A percentile compares a stretch with the other conserved stretches of the same genome.
Conservation (phyloP, 2,888 invertebrate genomes). For the Phasia obesa region DNA sequence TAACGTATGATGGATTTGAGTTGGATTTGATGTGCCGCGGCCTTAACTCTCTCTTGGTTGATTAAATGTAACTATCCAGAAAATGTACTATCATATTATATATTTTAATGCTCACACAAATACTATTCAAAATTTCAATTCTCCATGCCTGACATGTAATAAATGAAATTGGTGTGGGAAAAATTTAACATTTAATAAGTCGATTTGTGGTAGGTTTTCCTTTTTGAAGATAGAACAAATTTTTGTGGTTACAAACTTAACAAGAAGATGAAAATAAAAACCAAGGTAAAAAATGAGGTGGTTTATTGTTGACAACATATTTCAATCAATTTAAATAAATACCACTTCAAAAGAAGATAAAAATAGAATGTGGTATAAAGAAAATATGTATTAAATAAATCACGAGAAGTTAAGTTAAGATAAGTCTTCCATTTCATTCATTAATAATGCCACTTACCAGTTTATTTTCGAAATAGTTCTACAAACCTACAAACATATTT, state of each 20-base stretch:
- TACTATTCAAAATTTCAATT: not conserved
- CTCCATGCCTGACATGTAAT: not conserved
- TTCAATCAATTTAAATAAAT: slow-evolving; percentile 12
- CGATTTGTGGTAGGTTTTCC: slow-evolving; percentile 24
- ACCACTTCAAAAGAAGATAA: slow-evolving; percentile 1
- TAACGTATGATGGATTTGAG: too few relatives aligned
- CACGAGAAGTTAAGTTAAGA: not conserved
- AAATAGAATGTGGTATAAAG: not conserved
- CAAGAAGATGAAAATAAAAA: not conserved
- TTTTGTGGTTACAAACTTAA: slow-evolving; percentile 22
- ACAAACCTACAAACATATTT: slow-evolving; percentile 42
- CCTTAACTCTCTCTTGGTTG: too few relatives aligned
- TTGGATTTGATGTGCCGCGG: too few relatives aligned
- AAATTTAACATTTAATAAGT: slow-evolving; percentile 27
- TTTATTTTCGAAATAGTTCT: not conserved
- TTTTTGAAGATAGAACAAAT: slow-evolving; percentile 16
- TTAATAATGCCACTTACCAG: not conserved
- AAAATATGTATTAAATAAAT: not conserved
- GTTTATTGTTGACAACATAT: slow-evolving; percentile 25
- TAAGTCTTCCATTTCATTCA: not conserved
- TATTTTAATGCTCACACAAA: too few relatives aligned
- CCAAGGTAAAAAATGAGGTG: not conserved
- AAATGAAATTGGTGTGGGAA: slow-evolving; percentile 29
- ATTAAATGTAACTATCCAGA: too few relatives aligned
- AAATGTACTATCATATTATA: too few relatives aligned